A percentile compares a stretch with the other conserved stretches of the same genome.
phyloP scores from a whole-genome alignment of 2,113 vertebrate genomes.

The Corythornis madagascariensis region DNA sequence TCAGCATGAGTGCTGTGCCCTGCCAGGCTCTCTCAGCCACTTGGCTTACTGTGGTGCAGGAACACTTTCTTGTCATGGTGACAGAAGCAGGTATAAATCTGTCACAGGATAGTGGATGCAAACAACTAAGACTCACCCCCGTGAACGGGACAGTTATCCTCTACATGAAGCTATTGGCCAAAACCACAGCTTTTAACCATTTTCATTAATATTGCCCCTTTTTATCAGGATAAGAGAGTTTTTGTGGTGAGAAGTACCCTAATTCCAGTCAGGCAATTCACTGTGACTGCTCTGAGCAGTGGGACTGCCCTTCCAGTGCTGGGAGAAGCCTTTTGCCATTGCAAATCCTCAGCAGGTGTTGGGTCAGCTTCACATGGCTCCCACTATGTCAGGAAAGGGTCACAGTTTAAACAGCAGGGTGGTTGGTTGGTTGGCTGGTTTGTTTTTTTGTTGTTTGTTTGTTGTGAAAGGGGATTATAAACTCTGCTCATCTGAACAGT shows the following conservation, averaged over 20 bases:
- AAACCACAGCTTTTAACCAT: background rate
- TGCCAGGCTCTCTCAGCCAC: background rate
- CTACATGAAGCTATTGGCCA: background rate
- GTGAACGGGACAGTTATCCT: background rate
- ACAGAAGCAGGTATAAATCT: background rate
- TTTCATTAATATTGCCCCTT: background rate
- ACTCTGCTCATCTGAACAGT: background rate
- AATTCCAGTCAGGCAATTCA: background rate
- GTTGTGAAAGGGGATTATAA: background rate
- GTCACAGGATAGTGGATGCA: background rate
- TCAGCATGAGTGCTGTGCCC: fast-evolving
- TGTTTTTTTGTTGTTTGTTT: background rate
- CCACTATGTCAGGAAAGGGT: background rate
- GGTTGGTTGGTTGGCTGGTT: too few relatives aligned
- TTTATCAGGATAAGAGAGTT: background rate
- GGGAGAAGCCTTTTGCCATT: background rate
- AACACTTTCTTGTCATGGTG: fast-evolving
- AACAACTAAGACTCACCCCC: background rate
- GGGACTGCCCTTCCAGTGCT: background rate
- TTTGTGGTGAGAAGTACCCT: background rate
- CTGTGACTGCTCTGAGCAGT: background rate
- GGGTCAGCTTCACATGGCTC: background rate
- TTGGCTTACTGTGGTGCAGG: background rate
- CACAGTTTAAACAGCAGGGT: background rate
- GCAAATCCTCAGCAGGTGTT: background rate